phyloP scores from a whole-genome alignment of 2,113 vertebrate genomes.

The Melozone crissalis region DNA sequence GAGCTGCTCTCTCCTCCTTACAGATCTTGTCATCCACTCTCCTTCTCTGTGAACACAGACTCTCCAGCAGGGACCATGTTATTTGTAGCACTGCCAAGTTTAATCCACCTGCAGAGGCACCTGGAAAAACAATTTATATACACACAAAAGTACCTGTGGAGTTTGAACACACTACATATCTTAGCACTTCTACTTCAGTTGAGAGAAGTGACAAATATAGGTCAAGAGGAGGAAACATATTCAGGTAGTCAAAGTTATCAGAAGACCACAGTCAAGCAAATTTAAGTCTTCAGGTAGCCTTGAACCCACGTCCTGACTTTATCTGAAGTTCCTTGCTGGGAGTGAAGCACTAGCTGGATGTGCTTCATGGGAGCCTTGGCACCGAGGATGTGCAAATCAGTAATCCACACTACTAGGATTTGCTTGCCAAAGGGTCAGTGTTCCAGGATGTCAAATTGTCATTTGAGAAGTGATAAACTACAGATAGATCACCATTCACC shows the following conservation, averaged over 20 bases:
- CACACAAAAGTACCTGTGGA: neutral
- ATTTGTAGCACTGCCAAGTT: neutral
- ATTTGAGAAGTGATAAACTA: neutral
- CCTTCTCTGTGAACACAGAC: neutral
- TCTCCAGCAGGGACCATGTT: fast-evolving
- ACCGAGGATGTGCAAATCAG: neutral
- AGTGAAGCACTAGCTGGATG: neutral
- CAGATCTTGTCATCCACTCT: neutral
- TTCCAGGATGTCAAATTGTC: neutral
- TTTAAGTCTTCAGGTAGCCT: neutral
- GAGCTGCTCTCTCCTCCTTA: neutral
- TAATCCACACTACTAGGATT: neutral
- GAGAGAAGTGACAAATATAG: neutral
- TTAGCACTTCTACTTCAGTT: neutral
- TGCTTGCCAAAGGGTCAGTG: neutral
- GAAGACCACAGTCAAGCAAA: neutral
- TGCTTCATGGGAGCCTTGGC: neutral
- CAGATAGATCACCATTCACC: neutral
- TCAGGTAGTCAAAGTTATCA: neutral
- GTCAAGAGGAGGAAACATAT: neutral
- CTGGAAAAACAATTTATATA: neutral
- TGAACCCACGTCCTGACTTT: neutral
- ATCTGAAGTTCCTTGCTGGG: neutral
- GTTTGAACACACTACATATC: neutral
- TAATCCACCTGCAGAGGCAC: neutral